Evolutionary conservation across 1,140 invertebrate genomes (phyloP).

Genomic region (Pteromalus puparum): DNA sequence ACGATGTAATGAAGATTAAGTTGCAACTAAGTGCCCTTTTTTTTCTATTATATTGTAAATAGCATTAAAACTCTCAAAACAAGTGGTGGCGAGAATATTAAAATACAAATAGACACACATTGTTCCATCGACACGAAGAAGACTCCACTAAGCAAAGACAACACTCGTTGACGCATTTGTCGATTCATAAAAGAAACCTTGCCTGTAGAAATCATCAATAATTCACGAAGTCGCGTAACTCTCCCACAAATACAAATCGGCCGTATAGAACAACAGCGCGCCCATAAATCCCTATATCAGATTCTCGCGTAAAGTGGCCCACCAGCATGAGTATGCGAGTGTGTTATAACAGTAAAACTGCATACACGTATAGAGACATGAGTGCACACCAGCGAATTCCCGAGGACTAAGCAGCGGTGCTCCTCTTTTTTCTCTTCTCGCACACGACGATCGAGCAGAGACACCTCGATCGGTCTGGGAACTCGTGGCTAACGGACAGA

Average conservation of each 20-base stretch:
- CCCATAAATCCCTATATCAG: slow-evolving; percentile 37
- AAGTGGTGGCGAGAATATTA: neutral
- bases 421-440: neutral
- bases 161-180: neutral
- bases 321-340: neutral
- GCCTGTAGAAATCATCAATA: neutral
- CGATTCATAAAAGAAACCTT: too few species aligned
- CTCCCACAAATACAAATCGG: too few species aligned
- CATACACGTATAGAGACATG: neutral
- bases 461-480: neutral
- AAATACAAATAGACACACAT: too few species aligned
- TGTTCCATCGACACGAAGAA: neutral
- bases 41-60: too few species aligned
- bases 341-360: slow-evolving; percentile 32
- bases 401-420: neutral
- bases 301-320: slow-evolving; percentile 5
- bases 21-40: too few species aligned
- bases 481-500: slow-evolving; percentile 25
- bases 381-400: neutral
- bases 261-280: neutral
- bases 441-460: neutral
- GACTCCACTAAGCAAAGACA: neutral
- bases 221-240: neutral
- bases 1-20: too few species aligned
- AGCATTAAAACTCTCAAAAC: neutral